phyloP scores from a whole-genome alignment of 2,888 invertebrate genomes.

The Drymonia ruficornis region DNA sequence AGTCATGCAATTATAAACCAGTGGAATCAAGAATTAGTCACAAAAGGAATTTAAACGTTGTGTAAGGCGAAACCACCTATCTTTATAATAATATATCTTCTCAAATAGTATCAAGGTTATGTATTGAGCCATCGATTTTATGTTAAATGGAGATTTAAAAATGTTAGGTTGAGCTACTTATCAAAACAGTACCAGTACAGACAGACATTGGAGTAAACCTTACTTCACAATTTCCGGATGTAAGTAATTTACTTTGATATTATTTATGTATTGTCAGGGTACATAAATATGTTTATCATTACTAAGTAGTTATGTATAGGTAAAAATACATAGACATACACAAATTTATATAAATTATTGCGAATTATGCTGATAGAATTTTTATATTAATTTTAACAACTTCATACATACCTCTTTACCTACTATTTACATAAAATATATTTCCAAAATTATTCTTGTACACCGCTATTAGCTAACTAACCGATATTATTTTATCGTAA shows the following conservation, averaged over 20 bases:
- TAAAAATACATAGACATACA: constrained; percentile 38
- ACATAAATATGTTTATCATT: constrained; percentile 29
- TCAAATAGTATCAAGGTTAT: constrained; percentile 5
- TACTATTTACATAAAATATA: constrained; percentile 74
- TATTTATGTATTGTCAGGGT: constrained; percentile 32
- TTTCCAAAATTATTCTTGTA: constrained; percentile 70
- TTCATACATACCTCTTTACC: constrained; percentile 62
- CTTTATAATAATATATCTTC: neutral
- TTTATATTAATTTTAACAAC: constrained; percentile 65
- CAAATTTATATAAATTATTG: constrained; percentile 36
- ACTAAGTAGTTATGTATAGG: constrained; percentile 31
- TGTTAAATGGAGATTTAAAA: too few relatives aligned
- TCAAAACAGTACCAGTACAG: neutral
- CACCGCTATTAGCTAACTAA: constrained; percentile 49
- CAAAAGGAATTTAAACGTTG: constrained; percentile 13
- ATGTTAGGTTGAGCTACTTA: neutral
- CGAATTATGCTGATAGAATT: constrained; percentile 62
- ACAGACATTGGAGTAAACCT: neutral
- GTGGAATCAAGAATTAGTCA: constrained; percentile 30
- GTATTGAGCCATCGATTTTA: constrained; percentile 30
- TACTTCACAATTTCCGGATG: neutral
- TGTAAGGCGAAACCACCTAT: neutral
- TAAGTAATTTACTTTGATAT: neutral
- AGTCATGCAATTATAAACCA: constrained; percentile 39
- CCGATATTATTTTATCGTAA: constrained; percentile 22